Base-by-base conservation (phyloP, 2,888 invertebrate genomes). In the Entomobrya multifasciata region DNA sequence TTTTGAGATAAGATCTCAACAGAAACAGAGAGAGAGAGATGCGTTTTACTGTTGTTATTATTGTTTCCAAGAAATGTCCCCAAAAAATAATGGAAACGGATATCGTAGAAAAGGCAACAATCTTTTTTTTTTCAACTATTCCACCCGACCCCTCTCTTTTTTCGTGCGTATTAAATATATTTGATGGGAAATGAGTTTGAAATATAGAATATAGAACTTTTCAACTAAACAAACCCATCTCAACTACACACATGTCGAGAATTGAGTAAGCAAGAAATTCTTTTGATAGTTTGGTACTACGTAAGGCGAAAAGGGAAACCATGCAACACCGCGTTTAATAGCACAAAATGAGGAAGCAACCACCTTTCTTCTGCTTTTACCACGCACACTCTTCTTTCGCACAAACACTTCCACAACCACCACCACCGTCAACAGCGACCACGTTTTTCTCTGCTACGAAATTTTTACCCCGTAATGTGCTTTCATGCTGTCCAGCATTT, bases 311-410 rank as follows among this genome's bases (percentile, higher is more conserved):
- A 36, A 1, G 8, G 27, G 70, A 27, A 27, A 70, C 47, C 49
- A 47, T 36, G 22, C 57, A 57, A 36, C 36, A 36, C 36, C 36
- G 8, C 36, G 8, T 10, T 25, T n/a, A 70, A 47, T 25, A 70
- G 22, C 15, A 20, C 15, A 70, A 49, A 70, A 70, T 47, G 49
- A 15, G n/a, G n/a, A 47, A 70, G 47, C 47, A 70, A 70, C 65
- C 65, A 49, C 70, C 25, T 22, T 15, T 36, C 36, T 36, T 36
- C 5, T 36, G 36, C 36, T 17, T 62, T 3, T 44, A 67, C 44
- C 41, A 70, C 70, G 70, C 44, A 47, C 47, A 70, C 70, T 47
- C 10, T 65, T 36, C n/a, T 30, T 30, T 62, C 36, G 2, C 41
- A 20, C 41, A 17, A 17, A 65, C 20, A 65, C 41, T 6, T 6